Conservation (phyloP, 2,113 vertebrate genomes). For the Genyomyrus donnyi region DNA sequence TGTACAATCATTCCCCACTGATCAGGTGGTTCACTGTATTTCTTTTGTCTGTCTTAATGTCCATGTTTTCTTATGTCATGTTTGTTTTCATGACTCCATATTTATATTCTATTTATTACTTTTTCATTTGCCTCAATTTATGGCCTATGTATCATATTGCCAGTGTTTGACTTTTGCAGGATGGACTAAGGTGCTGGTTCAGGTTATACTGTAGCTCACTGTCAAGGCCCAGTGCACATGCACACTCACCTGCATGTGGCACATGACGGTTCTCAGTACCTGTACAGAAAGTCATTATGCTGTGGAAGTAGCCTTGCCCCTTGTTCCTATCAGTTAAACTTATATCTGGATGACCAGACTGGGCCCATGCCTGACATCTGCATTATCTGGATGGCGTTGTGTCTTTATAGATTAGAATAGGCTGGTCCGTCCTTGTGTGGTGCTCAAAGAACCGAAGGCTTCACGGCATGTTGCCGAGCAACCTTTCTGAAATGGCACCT, state of each 20-base stretch:
- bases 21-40: background rate
- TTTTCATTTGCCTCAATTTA: background rate
- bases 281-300: background rate
- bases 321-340: background rate
- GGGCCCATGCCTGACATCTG: background rate
- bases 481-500: slow-evolving; percentile 10
- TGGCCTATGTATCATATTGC: background rate
- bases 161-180: background rate
- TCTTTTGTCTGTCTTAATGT: background rate
- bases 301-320: background rate
- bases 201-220: background rate
- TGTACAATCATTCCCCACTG: background rate
- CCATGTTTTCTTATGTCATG: background rate
- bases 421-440: background rate
- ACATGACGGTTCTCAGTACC: background rate
- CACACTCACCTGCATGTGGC: background rate
- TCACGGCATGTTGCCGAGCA: background rate
- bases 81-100: background rate
- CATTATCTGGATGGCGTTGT: background rate
- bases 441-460: background rate
- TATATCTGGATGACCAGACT: background rate
- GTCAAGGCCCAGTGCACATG: background rate
- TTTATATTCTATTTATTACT: background rate
- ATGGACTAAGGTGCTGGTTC: background rate
- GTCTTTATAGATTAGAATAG: background rate